phyloP scores from a whole-genome alignment of 2,888 invertebrate species.

The Carpatolechia fugitivella region DNA sequence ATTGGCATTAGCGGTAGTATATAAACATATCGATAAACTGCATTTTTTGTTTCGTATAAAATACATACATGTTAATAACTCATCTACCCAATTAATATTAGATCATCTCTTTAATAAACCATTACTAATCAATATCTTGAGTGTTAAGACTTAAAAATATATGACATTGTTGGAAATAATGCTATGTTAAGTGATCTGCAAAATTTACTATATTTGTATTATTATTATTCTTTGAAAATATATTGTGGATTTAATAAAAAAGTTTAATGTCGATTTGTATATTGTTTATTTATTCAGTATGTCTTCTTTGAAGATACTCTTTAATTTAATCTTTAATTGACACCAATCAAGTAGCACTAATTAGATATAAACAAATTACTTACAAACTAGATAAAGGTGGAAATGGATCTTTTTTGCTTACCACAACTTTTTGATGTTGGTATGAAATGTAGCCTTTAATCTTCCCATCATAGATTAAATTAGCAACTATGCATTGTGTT shows the following conservation, averaged over 20 bases:
- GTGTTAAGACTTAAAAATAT: conserved; percentile 45
- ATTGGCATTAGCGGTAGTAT: too few species aligned
- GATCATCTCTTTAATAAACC: conserved; percentile 36
- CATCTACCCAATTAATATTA: too few species aligned
- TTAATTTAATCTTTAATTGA: background rate
- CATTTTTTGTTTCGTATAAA: too few species aligned
- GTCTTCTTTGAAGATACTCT: conserved; percentile 3
- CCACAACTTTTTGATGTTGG: conserved; percentile 97
- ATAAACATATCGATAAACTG: too few species aligned
- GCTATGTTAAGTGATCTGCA: conserved; percentile 58
- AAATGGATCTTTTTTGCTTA: conserved; percentile 98
- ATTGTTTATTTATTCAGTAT: conserved; percentile 39
- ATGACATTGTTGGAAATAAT: conserved; percentile 56
- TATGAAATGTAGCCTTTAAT: conserved; percentile 99
- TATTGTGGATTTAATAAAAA: conserved; percentile 78
- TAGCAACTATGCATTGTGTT: conserved; percentile 97
- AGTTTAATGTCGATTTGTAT: conserved; percentile 57
- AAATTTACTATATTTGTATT: conserved; percentile 76
- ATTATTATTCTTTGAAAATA: conserved; percentile 78
- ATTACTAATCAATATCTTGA: conserved; percentile 39
- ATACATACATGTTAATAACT: too few species aligned
- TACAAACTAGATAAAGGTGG: conserved; percentile 85
- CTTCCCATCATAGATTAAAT: conserved; percentile 97
- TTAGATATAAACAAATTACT: background rate
- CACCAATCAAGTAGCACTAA: background rate